Conservation (phyloP, 23 tunicate species). For the Halocynthia aurantium region DNA sequence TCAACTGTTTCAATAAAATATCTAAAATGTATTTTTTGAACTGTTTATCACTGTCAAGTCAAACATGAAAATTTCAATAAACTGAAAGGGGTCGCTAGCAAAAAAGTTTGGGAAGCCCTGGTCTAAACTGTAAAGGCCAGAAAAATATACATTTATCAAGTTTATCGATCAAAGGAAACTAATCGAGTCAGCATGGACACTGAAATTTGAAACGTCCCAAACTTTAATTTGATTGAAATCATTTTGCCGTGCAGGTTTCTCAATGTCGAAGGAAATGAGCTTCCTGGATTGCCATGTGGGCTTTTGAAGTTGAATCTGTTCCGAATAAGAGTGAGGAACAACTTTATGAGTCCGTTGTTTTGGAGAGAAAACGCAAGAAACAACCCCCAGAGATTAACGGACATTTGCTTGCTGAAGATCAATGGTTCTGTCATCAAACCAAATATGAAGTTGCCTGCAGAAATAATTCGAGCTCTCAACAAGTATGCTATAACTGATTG, state of each 20-base stretch:
- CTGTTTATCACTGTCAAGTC: too few relatives aligned
- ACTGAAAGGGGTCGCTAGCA: too few relatives aligned
- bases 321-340: slow-evolving; percentile 67
- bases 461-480: slow-evolving; percentile 12
- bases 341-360: slow-evolving; percentile 80
- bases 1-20: too few relatives aligned
- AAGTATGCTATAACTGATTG: background rate
- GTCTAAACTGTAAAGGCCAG: too few relatives aligned
- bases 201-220: too few relatives aligned
- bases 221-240: background rate
- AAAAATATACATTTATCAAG: too few relatives aligned
- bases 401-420: slow-evolving; percentile 29
- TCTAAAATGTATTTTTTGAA: too few relatives aligned
- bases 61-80: too few relatives aligned
- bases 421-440: slow-evolving; percentile 20
- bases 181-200: too few relatives aligned
- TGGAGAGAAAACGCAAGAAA: slow-evolving; percentile 87
- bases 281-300: slow-evolving; percentile 80
- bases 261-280: slow-evolving; percentile 87
- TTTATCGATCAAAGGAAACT: too few relatives aligned
- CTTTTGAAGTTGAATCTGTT: slow-evolving; percentile 45
- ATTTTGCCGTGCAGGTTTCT: slow-evolving; percentile 35
- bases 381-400: slow-evolving; percentile 76
- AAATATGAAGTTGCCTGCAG: slow-evolving; percentile 13
- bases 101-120: too few relatives aligned